Evolutionary conservation across 2,113 vertebrate species (phyloP).

Genomic region (Notechis scutatus): DNA sequence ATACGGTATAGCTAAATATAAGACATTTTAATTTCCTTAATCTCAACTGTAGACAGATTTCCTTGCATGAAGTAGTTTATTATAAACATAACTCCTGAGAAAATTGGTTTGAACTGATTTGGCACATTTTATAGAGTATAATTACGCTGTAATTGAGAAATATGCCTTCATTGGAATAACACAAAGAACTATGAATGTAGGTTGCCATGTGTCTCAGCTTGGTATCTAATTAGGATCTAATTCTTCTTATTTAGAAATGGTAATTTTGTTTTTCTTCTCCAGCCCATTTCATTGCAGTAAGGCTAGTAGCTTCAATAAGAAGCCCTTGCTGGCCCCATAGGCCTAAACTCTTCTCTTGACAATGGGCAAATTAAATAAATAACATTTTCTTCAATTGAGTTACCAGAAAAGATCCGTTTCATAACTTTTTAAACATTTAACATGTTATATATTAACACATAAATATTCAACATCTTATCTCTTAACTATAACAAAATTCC

Average conservation of each 20-base stretch:
- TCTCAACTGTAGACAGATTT: background rate
- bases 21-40: background rate
- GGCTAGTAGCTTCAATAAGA: too few relatives aligned
- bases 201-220: background rate
- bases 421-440: too few relatives aligned
- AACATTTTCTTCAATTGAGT: too few relatives aligned
- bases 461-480: too few relatives aligned
- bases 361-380: too few relatives aligned
- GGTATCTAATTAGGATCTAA: too few relatives aligned
- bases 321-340: background rate
- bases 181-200: background rate
- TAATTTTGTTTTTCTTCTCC: background rate
- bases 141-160: background rate
- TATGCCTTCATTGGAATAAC: background rate
- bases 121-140: background rate
- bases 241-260: too few relatives aligned
- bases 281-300: background rate
- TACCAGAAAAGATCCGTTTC: too few relatives aligned
- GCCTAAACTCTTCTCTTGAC: too few relatives aligned
- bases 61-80: background rate
- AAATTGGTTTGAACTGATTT: background rate
- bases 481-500: too few relatives aligned
- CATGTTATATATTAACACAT: too few relatives aligned
- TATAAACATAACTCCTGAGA: background rate
- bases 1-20: background rate